Base-by-base conservation (phyloP, 64 coral and sea anemone species). In the Montipora sp. region DNA sequence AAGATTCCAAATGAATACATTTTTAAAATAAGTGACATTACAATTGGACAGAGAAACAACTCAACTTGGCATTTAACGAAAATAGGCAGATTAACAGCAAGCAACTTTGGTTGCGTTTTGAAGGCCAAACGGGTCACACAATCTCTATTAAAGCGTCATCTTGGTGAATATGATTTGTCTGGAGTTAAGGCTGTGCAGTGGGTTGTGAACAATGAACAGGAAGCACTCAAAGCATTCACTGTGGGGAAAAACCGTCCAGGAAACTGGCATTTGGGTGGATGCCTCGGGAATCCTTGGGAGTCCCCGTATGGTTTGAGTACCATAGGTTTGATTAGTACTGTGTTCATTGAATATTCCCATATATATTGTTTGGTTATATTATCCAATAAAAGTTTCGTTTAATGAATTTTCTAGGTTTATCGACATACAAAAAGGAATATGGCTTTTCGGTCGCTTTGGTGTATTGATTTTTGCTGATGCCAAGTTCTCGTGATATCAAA, bases 21-120 rank as follows among this genome's bases (percentile, higher is more conserved):
- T 18, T 5, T 59, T 23, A 27, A 83, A 47, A 27, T 83, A 36
- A 67, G 81, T 14, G 44, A 82, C 2, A 16, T 82, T 22, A 84
- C 81, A 8, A n/a, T 19, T 61, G 63, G 58, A 47, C 81, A 84
- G 59, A 84, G 81, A 84, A 44, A 84, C 81, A 84, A 84, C 20
- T 59, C 59, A 11, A 16, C 81, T 22, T 84, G 81, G 81, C 81
- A 84, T 48, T 48, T 71, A 18, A 49, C 27, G 5, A 73, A 45
- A 46, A 67, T 8, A 27, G 81, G 24, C 12, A 12, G 81, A 45
- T 59, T 84, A 13, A 84, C 81, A 67, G 81, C 81, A 60, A 67
- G 59, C 20, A 84, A 84, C 15, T 84, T 84, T 69, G 60, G 81
- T 2, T 84, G 23, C 27, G 81, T 84, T 66, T 48, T 84, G 9